Evolutionary conservation across 1,140 invertebrate genomes (phyloP).

Genomic region (Microvelia longipes): DNA sequence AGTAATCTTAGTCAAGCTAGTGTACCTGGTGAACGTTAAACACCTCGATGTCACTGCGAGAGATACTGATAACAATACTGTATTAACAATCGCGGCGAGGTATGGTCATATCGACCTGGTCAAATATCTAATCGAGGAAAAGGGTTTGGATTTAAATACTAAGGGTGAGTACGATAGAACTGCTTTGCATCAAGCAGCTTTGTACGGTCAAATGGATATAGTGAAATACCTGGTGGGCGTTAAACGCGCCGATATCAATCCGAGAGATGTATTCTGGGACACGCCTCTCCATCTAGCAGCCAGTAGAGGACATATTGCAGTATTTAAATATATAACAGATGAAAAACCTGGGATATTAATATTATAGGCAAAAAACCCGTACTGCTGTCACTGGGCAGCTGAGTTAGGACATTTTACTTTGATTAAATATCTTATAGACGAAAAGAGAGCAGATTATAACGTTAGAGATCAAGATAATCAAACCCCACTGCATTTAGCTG

Average conservation of each 20-base stretch:
- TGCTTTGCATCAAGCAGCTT: background rate
- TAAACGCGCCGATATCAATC: background rate
- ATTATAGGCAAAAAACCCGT: background rate
- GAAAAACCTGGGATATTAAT: background rate
- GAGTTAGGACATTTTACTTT: background rate
- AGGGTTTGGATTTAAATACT: background rate
- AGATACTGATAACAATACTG: too few species aligned
- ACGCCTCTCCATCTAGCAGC: background rate
- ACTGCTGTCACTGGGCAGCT: background rate
- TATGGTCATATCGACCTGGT: background rate
- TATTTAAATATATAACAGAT: conserved; percentile 1
- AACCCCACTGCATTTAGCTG: conserved; percentile 51
- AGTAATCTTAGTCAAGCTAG: too few species aligned
- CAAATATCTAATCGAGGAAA: background rate
- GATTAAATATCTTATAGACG: background rate
- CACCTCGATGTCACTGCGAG: too few species aligned
- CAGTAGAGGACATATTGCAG: background rate
- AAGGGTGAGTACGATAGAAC: background rate
- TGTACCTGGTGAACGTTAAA: too few species aligned
- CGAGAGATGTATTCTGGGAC: background rate
- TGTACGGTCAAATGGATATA: background rate
- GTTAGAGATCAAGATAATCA: conserved; percentile 46
- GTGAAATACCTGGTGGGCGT: background rate
- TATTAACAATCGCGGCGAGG: too few species aligned
- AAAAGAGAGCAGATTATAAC: conserved; percentile 8